phyloP scores from a whole-genome alignment of 2,888 invertebrate species.

The Aquatica leii region DNA sequence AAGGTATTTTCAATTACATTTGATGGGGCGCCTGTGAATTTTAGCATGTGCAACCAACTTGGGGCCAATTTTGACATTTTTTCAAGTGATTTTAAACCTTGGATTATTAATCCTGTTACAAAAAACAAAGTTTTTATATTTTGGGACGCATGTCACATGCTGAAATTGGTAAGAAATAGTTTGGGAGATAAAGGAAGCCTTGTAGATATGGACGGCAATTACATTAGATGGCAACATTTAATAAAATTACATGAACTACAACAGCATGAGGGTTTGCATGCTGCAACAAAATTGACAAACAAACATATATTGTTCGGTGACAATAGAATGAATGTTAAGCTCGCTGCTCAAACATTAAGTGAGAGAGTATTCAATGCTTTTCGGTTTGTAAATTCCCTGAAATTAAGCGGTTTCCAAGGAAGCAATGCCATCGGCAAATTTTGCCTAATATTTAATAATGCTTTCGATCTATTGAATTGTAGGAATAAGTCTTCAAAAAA shows the following conservation, averaged over 20 bases:
- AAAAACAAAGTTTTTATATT: too few relatives aligned
- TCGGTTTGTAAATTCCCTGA: too few relatives aligned
- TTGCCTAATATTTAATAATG: too few relatives aligned
- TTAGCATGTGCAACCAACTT: not conserved
- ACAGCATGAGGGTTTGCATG: not conserved
- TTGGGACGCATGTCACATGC: not conserved
- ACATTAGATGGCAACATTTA: not conserved
- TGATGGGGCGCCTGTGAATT: too few relatives aligned
- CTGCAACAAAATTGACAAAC: not conserved
- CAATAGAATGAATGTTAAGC: not conserved
- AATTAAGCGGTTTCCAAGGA: too few relatives aligned
- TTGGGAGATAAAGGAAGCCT: not conserved
- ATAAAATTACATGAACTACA: not conserved
- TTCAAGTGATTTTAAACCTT: not conserved
- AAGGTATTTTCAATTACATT: constrained; percentile 32
- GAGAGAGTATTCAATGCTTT: too few relatives aligned
- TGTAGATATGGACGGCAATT: not conserved
- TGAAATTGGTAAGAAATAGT: not conserved
- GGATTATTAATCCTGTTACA: too few relatives aligned
- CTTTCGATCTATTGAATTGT: not conserved
- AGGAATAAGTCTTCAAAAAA: not conserved
- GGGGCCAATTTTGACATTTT: too few relatives aligned
- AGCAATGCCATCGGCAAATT: too few relatives aligned
- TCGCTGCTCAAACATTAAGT: not conserved
- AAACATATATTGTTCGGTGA: too few relatives aligned